Evolutionary conservation across 2,113 vertebrate species (phyloP), one percentile per base, ranked within the genome.

Genomic region (Corvus moneduloides): DNA sequence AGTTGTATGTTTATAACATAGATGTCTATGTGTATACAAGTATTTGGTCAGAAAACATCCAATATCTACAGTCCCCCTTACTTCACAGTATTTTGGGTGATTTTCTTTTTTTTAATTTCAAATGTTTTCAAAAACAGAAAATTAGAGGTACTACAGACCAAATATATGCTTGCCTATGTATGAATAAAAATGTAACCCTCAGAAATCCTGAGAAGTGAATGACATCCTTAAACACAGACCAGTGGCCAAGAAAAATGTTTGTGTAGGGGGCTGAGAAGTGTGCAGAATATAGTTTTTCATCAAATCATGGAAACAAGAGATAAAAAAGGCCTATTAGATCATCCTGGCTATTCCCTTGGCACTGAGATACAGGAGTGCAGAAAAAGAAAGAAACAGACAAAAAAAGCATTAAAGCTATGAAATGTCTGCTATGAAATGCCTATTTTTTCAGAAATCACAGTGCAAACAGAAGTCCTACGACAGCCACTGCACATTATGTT

Each of bases 191-290:
- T 69, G 26, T 58, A 90, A 80, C 76, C 55, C 92, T 74, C 88
- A 43, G 64, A 96, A 94, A 54, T 26, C 46, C 54, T 43, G 71
- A 43, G 59, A 76, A 84, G 46, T 90, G 73, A 93, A 56, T 61
- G 69, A 43, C 74, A 95, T 83, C 54, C 68, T 94, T 92, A 96
- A 97, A 86, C 71, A 77, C 22, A 80, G 39, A 89, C 17, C 66
- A 52, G 61, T 14, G 23, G 87, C 87, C 95, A 94, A 74, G 71
- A 87, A 95, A 48, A 91, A 63, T 94, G 78, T 96, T 97, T 97
- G 23, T 64, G 16, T 71, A 64, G 58, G 43, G 62, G 66, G 11
- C 81, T 85, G 33, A 87, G 73, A 95, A 91, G 58, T 72, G 74
- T 94, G 89, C 51, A 93, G 56, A 81, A 92, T 95, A 68, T 54